Evolutionary conservation across 2,888 invertebrate species (phyloP), one percentile per base, ranked within the genome.

Genomic region (Amorpha juglandis): DNA sequence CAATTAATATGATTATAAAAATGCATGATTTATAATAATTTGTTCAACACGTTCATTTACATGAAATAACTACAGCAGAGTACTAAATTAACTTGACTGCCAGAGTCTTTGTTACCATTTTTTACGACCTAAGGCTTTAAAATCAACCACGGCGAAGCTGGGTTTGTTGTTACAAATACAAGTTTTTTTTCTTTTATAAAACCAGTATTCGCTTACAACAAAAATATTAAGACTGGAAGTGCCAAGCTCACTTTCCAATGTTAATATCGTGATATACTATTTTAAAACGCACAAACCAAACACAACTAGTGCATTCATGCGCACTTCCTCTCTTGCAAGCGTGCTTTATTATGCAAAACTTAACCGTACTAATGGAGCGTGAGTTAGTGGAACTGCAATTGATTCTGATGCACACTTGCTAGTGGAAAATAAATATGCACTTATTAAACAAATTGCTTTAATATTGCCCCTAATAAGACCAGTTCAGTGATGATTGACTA

Each of bases 271-370:
- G 42, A 58, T 58, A 58, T 11, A 42, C 19, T 58, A 42, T 19
- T 58, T 58, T 38, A 42, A 55, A 58, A 58, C 42, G 58, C 42
- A 58, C 19, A 42, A 42, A 58, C 42, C 42, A 58, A 42, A 58
- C 38, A 42, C 38, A 42, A 12, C 58, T 42, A 47, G 48, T 52
- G 69, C 76, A 77, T 69, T 81, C 77, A 78, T 78, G 80, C 84
- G 78, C 70, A 73, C 73, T 82, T 88, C 86, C 86, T 74, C 65
- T 68, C 58, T 71, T 70, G 73, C 70, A 75, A 65, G 72, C 70
- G 66, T 70, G 69, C 72, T 70, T 67, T 78, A 73, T 78, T 79
- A 75, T 71, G 69, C 72, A 71, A 74, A 72, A 73, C 75, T 72
- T 68, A 73, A 71, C 74, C 68, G 42, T 67, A 67, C 68, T 72